Base-by-base conservation (phyloP, 2,888 invertebrate genomes). In the Lepidonotus clava region DNA sequence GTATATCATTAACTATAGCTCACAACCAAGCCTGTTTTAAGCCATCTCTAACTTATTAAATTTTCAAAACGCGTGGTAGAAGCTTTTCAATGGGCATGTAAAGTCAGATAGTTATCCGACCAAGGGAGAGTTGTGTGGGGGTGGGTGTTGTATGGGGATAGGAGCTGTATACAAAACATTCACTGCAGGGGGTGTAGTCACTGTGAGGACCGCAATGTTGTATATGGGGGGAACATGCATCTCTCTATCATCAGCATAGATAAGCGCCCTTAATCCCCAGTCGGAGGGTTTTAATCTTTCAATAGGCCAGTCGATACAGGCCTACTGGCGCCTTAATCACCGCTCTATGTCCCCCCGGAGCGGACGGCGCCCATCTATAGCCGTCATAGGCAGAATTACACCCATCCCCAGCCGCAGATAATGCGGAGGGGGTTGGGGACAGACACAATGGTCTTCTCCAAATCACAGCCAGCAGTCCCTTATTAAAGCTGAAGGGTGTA, bases 401-500 rank as follows among this genome's bases (percentile, higher is more conserved):
- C 28, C 28, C 24, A n/a, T n/a, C n/a, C n/a, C n/a, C n/a, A n/a
- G 61, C 21, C 11, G 11, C 11, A 32, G 28, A 61, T 32, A 61
- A 61, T 61, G 61, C 11, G 61, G 28, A 61, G 28, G 28, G 14
- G 61, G 28, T 11, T n/a, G 61, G 2, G 61, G 61, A 24, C 21
- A 32, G 11, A 28, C 61, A 61, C 61, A 61, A 61, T 61, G 61
- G 14, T 24, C 24, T 24, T 61, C 11, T 61, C 61, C 28, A 61
- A 28, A 61, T 61, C 28, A 18, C 61, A 61, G 24, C 24, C 28
- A 61, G n/a, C 61, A 28, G 11, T 28, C 61, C 28, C 28, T 61
- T 61, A 61, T 61, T 61, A 61, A 61, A 61, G 61, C 61, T 61
- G 61, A 61, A 61, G 61, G 61, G 61, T 61, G 61, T 61, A 61